Evolutionary conservation across 2,797 vertebrate species (phyloP).

Genomic region (Erpetoichthys calabaricus): DNA sequence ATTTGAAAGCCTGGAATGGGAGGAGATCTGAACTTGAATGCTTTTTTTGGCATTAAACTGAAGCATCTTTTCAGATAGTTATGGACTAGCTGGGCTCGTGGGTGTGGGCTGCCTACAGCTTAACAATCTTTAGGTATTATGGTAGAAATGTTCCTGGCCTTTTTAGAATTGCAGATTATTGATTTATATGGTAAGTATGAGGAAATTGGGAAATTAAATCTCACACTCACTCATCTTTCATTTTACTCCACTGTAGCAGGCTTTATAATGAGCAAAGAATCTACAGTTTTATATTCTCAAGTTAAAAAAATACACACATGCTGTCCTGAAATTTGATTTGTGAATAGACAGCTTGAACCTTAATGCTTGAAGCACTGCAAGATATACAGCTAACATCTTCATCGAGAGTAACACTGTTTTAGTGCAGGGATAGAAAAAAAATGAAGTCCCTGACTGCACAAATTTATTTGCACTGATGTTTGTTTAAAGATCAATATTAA

Average conservation of each 20-base stretch:
- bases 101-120: no score
- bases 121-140: no score
- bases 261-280: not conserved
- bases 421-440: conserved; percentile 5
- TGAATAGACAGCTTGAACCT: not conserved
- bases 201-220: no score
- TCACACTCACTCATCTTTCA: no score
- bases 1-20: not conserved
- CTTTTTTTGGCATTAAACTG: not conserved
- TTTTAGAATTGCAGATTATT: no score
- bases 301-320: not conserved
- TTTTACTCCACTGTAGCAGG: not conserved
- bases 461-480: conserved; percentile 75
- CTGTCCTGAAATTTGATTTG: conserved; percentile 2
- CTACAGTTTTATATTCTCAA: not conserved
- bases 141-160: no score
- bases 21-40: not conserved
- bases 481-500: conserved; percentile 80
- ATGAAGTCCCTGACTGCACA: conserved; percentile 53
- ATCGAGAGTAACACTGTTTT: conserved; percentile 24
- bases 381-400: conserved; percentile 44
- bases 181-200: no score
- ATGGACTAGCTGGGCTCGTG: no score
- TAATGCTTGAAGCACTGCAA: not conserved
- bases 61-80: no score